These are phyloP conservation scores for Glossophaga mutica DNA, from an alignment of 2,797 vertebrate species.

Conservation along the genomic window DNA sequence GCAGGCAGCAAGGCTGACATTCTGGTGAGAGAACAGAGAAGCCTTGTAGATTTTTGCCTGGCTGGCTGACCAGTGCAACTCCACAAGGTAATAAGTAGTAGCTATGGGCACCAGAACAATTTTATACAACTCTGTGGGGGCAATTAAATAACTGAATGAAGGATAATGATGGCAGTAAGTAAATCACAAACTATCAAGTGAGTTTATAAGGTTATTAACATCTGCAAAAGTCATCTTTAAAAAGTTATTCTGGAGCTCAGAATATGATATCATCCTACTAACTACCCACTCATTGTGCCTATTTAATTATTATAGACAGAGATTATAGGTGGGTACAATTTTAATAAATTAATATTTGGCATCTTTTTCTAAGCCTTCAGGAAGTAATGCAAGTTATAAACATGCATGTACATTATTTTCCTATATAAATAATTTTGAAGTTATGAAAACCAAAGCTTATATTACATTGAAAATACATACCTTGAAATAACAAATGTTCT, in stretches of 20 bases:
- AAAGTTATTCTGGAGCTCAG: slow-evolving; percentile 31
- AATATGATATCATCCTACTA: slow-evolving; percentile 7
- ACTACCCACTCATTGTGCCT: not conserved
- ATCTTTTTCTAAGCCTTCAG: not conserved
- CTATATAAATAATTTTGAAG: slow-evolving; percentile 18
- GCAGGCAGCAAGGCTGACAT: not conserved
- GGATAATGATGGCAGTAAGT: not conserved
- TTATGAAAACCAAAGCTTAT: not conserved
- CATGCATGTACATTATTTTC: not conserved
- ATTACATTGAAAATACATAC: not conserved
- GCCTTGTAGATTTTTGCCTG: not conserved
- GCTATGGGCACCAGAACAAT: not conserved
- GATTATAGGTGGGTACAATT: slow-evolving; percentile 11
- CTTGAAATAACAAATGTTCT: slow-evolving; percentile 31
- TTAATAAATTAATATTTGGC: slow-evolving; percentile 43
- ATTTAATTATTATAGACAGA: not conserved
- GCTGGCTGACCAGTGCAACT: not conserved
- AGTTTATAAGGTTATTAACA: slow-evolving; percentile 33
- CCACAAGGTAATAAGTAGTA: not conserved
- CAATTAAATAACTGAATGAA: slow-evolving; percentile 34
- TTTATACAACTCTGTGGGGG: not conserved
- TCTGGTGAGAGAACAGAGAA: not conserved
- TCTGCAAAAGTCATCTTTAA: not conserved
- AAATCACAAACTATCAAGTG: slow-evolving; percentile 22
- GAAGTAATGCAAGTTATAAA: slow-evolving; percentile 51